Conservation (phyloP, 2,797 vertebrate species). For the Melanogrammus aeglefinus region DNA sequence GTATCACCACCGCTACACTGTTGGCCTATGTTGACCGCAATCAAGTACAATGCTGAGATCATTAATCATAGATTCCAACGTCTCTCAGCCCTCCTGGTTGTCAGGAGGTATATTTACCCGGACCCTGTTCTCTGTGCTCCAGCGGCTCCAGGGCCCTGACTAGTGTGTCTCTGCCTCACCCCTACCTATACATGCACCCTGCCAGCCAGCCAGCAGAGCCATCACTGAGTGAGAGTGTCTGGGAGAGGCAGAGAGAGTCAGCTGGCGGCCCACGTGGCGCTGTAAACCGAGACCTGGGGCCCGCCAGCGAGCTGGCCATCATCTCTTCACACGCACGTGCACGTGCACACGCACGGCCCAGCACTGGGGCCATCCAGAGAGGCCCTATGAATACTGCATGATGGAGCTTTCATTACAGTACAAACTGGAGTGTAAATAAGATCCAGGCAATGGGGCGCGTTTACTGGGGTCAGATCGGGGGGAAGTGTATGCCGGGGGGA, state of each 20-base stretch:
- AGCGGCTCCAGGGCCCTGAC: background rate
- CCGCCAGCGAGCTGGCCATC: constrained; percentile 56
- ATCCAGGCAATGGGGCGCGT: constrained; percentile 68
- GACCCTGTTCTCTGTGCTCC: background rate
- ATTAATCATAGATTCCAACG: background rate
- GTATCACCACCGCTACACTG: background rate
- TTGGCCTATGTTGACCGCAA: background rate
- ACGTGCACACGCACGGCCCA: constrained; percentile 56
- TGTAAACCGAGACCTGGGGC: constrained; percentile 50
- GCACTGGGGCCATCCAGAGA: constrained; percentile 64
- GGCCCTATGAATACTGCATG: constrained; percentile 77
- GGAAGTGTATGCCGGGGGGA: constrained; percentile 49
- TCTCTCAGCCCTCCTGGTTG: background rate
- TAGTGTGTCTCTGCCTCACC: constrained; percentile 1
- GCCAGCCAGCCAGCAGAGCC: constrained; percentile 17
- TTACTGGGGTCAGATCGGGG: constrained; percentile 78
- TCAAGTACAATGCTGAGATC: constrained; percentile 1
- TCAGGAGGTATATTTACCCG: constrained; percentile 1
- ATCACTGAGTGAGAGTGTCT: constrained; percentile 45
- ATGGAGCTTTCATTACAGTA: constrained; percentile 71
- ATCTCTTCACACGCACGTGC: constrained; percentile 22
- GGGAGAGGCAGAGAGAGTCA: constrained; percentile 29
- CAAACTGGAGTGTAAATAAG: constrained; percentile 73
- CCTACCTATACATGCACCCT: background rate
- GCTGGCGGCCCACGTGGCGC: constrained; percentile 41